These are phyloP conservation scores for Scaptomyza flava DNA, from an alignment of 2,888 invertebrate genomes.

Conservation along the genomic window DNA sequence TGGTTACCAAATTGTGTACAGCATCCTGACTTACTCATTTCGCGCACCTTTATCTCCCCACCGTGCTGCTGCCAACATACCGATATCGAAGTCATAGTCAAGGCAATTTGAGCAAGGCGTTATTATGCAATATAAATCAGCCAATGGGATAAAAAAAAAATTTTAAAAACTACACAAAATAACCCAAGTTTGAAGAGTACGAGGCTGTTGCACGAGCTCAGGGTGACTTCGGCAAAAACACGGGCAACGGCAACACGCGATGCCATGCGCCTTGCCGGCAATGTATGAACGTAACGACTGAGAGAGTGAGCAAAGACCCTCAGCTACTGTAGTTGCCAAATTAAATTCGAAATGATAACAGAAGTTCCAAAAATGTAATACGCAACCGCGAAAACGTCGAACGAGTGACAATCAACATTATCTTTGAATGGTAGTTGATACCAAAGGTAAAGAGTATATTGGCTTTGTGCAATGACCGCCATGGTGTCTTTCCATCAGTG, in stretches of 20 bases:
- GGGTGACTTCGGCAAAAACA: conserved; percentile 8
- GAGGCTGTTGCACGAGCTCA: neutral
- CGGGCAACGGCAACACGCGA: neutral
- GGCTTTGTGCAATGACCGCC: no score
- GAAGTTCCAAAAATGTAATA: conserved; percentile 67
- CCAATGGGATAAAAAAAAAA: conserved; percentile 68
- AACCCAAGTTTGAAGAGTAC: conserved; percentile 10
- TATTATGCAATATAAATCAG: conserved; percentile 83
- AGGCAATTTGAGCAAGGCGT: conserved; percentile 78
- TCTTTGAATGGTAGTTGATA: conserved; percentile 53
- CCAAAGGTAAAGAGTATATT: no score
- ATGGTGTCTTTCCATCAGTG: no score
- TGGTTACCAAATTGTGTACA: conserved; percentile 76
- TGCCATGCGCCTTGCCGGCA: conserved; percentile 25
- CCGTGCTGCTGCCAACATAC: conserved; percentile 47
- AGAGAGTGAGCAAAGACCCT: conserved; percentile 19
- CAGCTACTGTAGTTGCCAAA: conserved; percentile 41
- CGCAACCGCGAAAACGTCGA: conserved; percentile 66
- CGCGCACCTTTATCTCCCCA: conserved; percentile 32
- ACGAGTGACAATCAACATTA: conserved; percentile 13
- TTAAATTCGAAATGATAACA: conserved; percentile 79
- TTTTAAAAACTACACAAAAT: conserved; percentile 17
- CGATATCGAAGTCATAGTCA: conserved; percentile 49
- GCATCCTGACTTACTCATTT: conserved; percentile 32
- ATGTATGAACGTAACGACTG: neutral